Percentiles rank a stretch among this genome's conserved stretches.
These are phyloP conservation scores for Nyctibius bracteatus DNA, from an alignment of 2,113 vertebrate genomes.

Conservation along the genomic window DNA sequence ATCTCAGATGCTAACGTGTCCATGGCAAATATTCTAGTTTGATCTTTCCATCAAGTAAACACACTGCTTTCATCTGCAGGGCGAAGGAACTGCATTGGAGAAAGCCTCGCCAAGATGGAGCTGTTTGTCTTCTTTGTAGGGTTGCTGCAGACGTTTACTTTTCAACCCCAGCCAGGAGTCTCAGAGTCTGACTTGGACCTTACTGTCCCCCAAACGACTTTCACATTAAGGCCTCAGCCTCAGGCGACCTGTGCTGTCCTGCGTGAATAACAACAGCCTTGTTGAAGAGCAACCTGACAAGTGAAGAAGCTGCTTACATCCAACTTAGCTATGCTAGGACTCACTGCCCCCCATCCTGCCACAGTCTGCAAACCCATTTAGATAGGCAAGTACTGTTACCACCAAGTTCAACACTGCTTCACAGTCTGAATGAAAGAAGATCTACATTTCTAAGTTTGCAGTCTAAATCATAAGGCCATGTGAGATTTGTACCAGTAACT, in stretches of 20 bases:
- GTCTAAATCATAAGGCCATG: neutral
- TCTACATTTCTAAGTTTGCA: neutral
- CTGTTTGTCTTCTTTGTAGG: conserved; percentile 73
- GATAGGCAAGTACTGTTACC: neutral
- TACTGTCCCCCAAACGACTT: conserved; percentile 49
- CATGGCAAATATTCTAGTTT: neutral
- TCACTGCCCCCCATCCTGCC: neutral
- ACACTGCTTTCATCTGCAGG: conserved; percentile 40
- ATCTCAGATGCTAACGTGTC: rapidly evolving
- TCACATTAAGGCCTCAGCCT: conserved; percentile 70
- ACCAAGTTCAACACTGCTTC: neutral
- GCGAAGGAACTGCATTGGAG: conserved; percentile 71
- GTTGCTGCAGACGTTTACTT: conserved; percentile 68
- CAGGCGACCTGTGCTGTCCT: conserved; percentile 61
- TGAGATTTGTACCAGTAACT: neutral
- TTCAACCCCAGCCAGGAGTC: conserved; percentile 63
- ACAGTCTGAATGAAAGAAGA: neutral
- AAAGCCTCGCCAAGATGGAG: conserved; percentile 73
- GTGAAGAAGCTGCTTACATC: neutral
- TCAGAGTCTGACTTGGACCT: conserved; percentile 58
- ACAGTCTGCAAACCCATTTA: neutral
- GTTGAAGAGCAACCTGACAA: neutral
- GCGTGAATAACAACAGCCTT: neutral
- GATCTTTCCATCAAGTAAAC: neutral
- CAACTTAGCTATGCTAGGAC: neutral